These are phyloP conservation scores for Drosophila orosa DNA, from an alignment of 1,140 invertebrate genomes.

Conservation along the genomic window DNA sequence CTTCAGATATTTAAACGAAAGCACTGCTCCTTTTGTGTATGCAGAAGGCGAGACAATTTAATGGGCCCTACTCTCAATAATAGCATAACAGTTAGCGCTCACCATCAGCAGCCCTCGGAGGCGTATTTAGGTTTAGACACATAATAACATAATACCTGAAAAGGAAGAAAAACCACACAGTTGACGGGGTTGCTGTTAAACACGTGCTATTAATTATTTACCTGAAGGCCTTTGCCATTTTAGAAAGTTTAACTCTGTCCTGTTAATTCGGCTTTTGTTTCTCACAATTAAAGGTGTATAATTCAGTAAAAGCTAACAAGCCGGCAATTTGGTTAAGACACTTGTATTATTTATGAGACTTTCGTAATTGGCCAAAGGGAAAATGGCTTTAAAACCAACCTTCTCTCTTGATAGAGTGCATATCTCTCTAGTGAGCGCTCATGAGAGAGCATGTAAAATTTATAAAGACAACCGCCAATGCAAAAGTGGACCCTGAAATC, in stretches of 20 bases:
- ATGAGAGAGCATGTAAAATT: too few relatives aligned
- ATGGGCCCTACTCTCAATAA: constrained; percentile 19
- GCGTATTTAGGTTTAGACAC: constrained; percentile 64
- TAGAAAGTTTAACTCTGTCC: constrained; percentile 58
- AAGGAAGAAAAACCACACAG: constrained; percentile 10
- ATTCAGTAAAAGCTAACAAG: constrained; percentile 70
- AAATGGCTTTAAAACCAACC: too few relatives aligned
- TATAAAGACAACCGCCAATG: too few relatives aligned
- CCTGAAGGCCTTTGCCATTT: constrained; percentile 66
- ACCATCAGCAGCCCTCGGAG: constrained; percentile 24
- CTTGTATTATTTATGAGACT: constrained; percentile 1
- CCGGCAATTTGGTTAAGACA: constrained; percentile 46
- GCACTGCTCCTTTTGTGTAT: constrained; percentile 14
- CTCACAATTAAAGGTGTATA: constrained; percentile 44
- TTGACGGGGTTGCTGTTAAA: constrained; percentile 3
- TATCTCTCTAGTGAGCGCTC: too few relatives aligned
- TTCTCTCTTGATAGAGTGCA: too few relatives aligned
- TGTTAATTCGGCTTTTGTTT: constrained; percentile 6
- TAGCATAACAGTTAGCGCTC: constrained; percentile 16
- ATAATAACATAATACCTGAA: constrained; percentile 69
- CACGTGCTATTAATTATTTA: constrained; percentile 62
- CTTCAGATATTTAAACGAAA: constrained; percentile 67
- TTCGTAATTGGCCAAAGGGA: not conserved
- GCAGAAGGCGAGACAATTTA: constrained; percentile 17
- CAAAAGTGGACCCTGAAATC: too few relatives aligned